Conservation (phyloP, 2,113 vertebrate genomes). For the Stictonetta naevosa region DNA sequence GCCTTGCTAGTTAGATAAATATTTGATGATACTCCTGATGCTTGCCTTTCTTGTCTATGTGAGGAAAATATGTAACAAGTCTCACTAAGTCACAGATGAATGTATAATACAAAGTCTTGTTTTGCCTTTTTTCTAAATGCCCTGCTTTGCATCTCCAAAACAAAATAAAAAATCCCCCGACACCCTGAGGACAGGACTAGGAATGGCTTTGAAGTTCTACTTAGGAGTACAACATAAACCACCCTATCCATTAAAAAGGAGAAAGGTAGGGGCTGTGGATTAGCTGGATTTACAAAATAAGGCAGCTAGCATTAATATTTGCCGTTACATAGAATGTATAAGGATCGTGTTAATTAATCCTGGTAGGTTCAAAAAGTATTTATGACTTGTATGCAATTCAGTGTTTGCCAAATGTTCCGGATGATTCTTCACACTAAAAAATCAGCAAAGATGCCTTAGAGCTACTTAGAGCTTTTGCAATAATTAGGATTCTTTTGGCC, state of each 20-base stretch:
- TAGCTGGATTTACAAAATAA: conserved; percentile 3
- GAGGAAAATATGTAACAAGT: neutral
- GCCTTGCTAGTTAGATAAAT: conserved; percentile 6
- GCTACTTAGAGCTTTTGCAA: neutral
- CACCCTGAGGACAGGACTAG: neutral
- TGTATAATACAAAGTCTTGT: neutral
- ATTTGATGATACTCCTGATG: neutral
- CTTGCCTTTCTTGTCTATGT: neutral
- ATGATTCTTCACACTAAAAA: neutral
- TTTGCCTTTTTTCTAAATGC: neutral
- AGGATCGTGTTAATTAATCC: neutral
- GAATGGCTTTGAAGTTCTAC: neutral
- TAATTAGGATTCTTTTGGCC: neutral
- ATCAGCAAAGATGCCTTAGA: neutral
- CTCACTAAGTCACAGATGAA: neutral
- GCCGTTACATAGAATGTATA: neutral
- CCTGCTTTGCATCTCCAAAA: neutral
- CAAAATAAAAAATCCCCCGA: no score
- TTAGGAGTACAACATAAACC: neutral
- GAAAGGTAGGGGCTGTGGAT: neutral
- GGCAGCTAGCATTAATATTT: neutral
- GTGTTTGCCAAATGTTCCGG: neutral
- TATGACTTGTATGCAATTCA: neutral
- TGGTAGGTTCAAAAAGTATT: neutral
- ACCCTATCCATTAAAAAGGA: neutral